Percentiles rank a stretch among this genome's conserved stretches.
Conservation (phyloP, 2,797 vertebrate species). For the Meriones psammophilus region DNA sequence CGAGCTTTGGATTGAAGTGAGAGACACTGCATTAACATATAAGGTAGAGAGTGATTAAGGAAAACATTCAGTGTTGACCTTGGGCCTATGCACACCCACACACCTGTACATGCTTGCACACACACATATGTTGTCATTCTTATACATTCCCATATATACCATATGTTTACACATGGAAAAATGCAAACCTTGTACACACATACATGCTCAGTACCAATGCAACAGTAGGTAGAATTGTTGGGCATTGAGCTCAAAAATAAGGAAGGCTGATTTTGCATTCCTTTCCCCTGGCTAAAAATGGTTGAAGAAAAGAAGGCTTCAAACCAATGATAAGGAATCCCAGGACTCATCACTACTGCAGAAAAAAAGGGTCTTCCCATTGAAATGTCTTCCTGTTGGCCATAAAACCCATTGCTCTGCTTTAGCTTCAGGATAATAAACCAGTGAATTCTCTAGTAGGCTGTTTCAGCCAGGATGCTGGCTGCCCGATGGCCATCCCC, state of each 20-base stretch:
- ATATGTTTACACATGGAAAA: neutral
- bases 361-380: neutral
- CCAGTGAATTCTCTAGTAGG: slow-evolving; percentile 7
- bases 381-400: neutral
- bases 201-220: too few species aligned
- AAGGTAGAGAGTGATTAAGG: neutral
- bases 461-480: neutral
- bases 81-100: neutral
- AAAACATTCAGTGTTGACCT: neutral
- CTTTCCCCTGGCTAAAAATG: neutral
- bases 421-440: slow-evolving; percentile 40
- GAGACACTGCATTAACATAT: neutral
- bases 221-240: too few species aligned
- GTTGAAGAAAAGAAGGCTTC: neutral
- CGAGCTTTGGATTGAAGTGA: neutral
- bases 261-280: neutral
- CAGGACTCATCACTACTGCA: neutral
- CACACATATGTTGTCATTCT: neutral
- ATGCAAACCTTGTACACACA: neutral
- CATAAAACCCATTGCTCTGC: neutral
- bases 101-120: neutral
- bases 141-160: neutral
- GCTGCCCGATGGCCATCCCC: neutral
- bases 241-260: neutral
- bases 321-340: neutral